Conservation (phyloP, 2,113 vertebrate genomes). For the Megaptera novaeangliae region DNA sequence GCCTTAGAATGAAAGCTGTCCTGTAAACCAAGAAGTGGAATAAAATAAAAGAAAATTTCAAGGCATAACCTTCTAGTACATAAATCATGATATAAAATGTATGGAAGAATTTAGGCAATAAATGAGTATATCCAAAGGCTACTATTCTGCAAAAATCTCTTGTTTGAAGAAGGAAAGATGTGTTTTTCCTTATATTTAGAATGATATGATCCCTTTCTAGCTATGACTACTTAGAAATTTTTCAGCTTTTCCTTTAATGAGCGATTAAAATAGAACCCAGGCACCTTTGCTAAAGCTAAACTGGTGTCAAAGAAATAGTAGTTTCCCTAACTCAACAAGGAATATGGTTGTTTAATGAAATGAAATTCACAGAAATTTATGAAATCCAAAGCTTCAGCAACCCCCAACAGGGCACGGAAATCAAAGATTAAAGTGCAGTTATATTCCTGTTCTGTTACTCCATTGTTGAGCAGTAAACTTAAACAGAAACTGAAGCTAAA, state of each 20-base stretch:
- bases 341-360: conserved; percentile 22
- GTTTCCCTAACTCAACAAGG: not conserved
- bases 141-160: not conserved
- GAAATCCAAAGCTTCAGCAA: conserved; percentile 54
- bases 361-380: conserved; percentile 23
- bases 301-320: not conserved
- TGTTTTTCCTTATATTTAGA: not conserved
- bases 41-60: not conserved
- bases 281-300: conserved; percentile 7
- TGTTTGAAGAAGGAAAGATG: not conserved
- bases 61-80: not conserved
- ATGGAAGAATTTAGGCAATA: conserved; percentile 1
- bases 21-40: not conserved
- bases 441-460: not conserved
- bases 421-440: conserved; percentile 56
- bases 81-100: conserved; percentile 52
- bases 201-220: not conserved
- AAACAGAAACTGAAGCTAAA: conserved; percentile 27
- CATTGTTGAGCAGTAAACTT: conserved; percentile 27
- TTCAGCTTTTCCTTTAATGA: not conserved
- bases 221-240: not conserved
- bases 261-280: not conserved
- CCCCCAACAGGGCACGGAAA: not conserved
- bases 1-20: conserved; percentile 57
- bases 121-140: not conserved